Base-by-base conservation (phyloP, 2,113 vertebrate genomes). In the Varanus komodoensis region DNA sequence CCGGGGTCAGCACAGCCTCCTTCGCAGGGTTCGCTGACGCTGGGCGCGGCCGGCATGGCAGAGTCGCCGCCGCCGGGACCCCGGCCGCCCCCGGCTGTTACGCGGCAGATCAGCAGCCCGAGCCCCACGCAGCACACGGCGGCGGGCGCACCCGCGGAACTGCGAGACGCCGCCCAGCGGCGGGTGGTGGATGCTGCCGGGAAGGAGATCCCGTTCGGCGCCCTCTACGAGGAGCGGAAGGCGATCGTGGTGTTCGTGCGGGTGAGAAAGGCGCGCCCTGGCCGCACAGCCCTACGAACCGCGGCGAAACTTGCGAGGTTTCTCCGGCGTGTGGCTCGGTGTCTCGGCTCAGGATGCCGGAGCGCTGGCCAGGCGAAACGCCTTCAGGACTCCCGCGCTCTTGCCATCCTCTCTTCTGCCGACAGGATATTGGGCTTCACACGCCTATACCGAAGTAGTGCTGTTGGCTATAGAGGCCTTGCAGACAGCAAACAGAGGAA, bases 211-310 rank as follows among this genome's bases (percentile, higher is more conserved):
- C 93, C 95, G 0, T 98, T 99, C 93, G 96, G 95, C 90, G 93
- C 92, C 79, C 95, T 99, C 91, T 98, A 97, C 91, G 82, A 95
- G 80, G 96, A 98, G 90, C 97, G 95, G 82, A 98, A 97, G 92
- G 96, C 98, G 0, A 95, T 99, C 88, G 95, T 99, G 78, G 92
- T 99, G 81, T 99, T 99, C 86, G 98, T 99, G 87, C 96, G 98
- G 98, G 98, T 99, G 97, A 97, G 98, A 86, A 32, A 86, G n/a
- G 4, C 48, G 73, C 38, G 8, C 11, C 27, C n/a, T 6, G 50
- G 17, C 52, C 52, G 19, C 38, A 48, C 14, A 34, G 4, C 1
- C 38, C 7, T 21, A 1, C 6, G 29, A 81, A 57, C 50, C 29
- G 15, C 14, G 27, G 79, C 32, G 50, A 67, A 23, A 25, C 2